Evolutionary conservation across 2,888 invertebrate genomes (phyloP), one percentile per base, ranked within the genome.

Genomic region (Urechis unicinctus): DNA sequence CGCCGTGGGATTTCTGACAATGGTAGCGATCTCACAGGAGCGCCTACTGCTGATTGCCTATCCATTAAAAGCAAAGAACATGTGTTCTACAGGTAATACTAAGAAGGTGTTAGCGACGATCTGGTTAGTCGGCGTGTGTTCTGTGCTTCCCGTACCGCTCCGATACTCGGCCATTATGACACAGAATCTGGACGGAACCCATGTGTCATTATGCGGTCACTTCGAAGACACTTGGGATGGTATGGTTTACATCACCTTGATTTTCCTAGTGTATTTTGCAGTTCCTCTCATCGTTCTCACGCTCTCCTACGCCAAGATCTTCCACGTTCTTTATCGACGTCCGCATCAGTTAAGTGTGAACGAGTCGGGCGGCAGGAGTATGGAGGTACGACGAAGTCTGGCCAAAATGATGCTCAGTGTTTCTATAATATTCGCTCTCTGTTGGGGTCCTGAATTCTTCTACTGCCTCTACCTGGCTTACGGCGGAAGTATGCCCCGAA

Each of bases 41-140:
- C 45, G 57, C 13, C 47, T 57, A 5, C 29, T 50, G 5, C 60
- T 82, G 36, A 81, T 82, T 46, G 81, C 81, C 3, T 80, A 78
- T 63, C 82, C 82, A 1, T 78, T 82, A 70, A 69, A 74, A 55
- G 80, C 81, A 3, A 72, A 81, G n/a, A 72, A 77, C 2, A 64
- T 79, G 47, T 82, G 81, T 64, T 81, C 82, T 0, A 71, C 78
- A 55, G 76, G 75, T 50, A 81, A 80, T 59, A 78, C 80, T 56
- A 72, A 79, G 31, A 73, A 73, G 56, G 72, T 79, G 1, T 69
- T 82, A 22, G 60, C 78, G 2, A 61, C 71, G 22, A 80, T 81
- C 2, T 82, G 82, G 82, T 55, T 78, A 2, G 60, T 78, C 6
- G 72, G 81, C 0, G 59, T 79, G 21, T 36, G 22, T 21, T 36